These are phyloP conservation scores for Stegastes partitus DNA, from an alignment of 2,113 vertebrate genomes.

Conservation along the genomic window DNA sequence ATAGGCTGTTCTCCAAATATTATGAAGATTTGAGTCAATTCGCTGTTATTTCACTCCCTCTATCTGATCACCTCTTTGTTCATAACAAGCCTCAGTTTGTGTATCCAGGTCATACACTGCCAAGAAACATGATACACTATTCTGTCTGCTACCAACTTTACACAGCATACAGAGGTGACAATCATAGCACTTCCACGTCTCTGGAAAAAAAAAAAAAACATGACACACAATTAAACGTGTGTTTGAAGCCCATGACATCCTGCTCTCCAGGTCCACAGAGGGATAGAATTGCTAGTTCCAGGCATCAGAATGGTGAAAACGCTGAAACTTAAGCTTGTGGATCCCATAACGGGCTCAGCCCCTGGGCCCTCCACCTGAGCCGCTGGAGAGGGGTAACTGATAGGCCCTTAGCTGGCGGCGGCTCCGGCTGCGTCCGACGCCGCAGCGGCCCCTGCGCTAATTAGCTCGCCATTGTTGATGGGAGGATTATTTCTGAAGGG, in stretches of 20 bases:
- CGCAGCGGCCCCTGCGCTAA: slow-evolving; percentile 69
- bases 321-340: slow-evolving; percentile 83
- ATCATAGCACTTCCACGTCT: slow-evolving; percentile 50
- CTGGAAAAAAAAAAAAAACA: slow-evolving; percentile 61
- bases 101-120: slow-evolving; percentile 9
- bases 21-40: slow-evolving; percentile 16
- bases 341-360: slow-evolving; percentile 82
- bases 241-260: slow-evolving; percentile 80
- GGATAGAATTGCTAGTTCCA: slow-evolving; percentile 80
- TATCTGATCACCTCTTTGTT: slow-evolving; percentile 46
- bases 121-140: slow-evolving; percentile 59
- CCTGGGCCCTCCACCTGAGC: slow-evolving; percentile 79
- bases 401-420: slow-evolving; percentile 68
- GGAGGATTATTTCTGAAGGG: slow-evolving; percentile 69
- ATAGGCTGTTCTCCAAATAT: not conserved
- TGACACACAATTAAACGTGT: slow-evolving; percentile 72
- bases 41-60: not conserved
- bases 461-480: slow-evolving; percentile 80
- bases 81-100: slow-evolving; percentile 17
- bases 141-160: slow-evolving; percentile 34
- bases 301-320: slow-evolving; percentile 84
- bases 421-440: slow-evolving; percentile 58
- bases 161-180: slow-evolving; percentile 67
- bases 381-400: slow-evolving; percentile 80
- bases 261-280: slow-evolving; percentile 73